Percentiles rank a stretch among this genome's conserved stretches.
phyloP scores from a whole-genome alignment of 2,113 vertebrate genomes.

The Orthonyx spaldingii region DNA sequence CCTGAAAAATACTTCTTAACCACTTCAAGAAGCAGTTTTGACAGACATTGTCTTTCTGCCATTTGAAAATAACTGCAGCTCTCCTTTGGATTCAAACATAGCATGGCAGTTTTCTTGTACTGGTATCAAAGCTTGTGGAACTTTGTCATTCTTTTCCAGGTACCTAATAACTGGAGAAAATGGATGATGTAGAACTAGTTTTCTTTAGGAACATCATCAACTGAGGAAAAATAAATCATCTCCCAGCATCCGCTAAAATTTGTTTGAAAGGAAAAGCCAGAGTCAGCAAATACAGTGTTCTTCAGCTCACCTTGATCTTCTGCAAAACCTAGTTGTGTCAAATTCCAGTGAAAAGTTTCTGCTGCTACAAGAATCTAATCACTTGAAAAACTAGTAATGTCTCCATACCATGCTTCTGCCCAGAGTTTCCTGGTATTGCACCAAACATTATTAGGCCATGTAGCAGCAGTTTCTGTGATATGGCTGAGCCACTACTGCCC shows the following conservation, averaged over 20 bases:
- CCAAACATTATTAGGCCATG: fast-evolving
- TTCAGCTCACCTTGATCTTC: background rate
- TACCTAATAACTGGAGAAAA: background rate
- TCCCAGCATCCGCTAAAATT: background rate
- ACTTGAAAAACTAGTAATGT: background rate
- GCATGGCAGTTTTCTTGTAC: background rate
- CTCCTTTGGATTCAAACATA: background rate
- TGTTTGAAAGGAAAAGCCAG: background rate
- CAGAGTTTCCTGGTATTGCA: background rate
- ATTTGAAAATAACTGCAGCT: background rate
- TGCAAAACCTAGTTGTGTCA: background rate
- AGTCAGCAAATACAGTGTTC: background rate
- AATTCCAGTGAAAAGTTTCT: background rate
- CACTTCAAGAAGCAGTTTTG: background rate
- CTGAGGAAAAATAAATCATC: background rate
- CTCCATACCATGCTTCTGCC: background rate
- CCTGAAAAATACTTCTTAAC: background rate
- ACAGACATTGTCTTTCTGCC: background rate
- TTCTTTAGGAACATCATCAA: background rate
- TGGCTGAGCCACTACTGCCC: background rate
- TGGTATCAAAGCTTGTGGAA: background rate
- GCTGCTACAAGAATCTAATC: background rate
- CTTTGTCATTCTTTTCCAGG: background rate
- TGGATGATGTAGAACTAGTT: background rate
- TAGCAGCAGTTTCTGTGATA: background rate